Evolutionary conservation across 2,888 invertebrate genomes (phyloP).

Genomic region (Apamea crenata): DNA sequence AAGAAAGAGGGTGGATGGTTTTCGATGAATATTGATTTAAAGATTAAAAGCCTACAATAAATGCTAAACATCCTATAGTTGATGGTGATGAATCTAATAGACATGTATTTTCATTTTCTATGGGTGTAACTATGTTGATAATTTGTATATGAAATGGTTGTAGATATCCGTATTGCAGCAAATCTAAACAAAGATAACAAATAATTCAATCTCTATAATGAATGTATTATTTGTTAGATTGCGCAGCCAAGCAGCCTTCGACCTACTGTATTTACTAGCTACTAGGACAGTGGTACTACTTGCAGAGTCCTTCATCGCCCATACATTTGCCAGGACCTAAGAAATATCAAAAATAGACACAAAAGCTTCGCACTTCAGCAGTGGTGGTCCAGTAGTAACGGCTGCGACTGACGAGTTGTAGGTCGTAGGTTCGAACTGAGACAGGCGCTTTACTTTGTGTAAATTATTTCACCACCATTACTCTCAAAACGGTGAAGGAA

Average conservation of each 20-base stretch:
- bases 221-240: constrained; percentile 54
- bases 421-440: too few relatives aligned
- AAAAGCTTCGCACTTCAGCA: neutral
- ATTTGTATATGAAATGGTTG: neutral
- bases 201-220: constrained; percentile 49
- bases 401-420: too few relatives aligned
- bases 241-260: constrained; percentile 8
- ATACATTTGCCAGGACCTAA: neutral
- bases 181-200: constrained; percentile 42
- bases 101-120: neutral
- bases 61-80: neutral
- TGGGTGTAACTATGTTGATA: neutral
- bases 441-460: neutral
- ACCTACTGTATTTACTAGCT: constrained; percentile 15
- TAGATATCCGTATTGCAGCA: neutral
- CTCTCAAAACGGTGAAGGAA: neutral
- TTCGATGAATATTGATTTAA: neutral
- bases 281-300: neutral
- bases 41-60: neutral
- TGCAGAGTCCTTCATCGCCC: neutral
- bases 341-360: neutral
- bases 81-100: neutral
- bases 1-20: neutral
- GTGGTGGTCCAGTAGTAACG: neutral
- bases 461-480: neutral